Evolutionary conservation across 1,140 invertebrate genomes (phyloP).

Genomic region (Chironomus tepperi): DNA sequence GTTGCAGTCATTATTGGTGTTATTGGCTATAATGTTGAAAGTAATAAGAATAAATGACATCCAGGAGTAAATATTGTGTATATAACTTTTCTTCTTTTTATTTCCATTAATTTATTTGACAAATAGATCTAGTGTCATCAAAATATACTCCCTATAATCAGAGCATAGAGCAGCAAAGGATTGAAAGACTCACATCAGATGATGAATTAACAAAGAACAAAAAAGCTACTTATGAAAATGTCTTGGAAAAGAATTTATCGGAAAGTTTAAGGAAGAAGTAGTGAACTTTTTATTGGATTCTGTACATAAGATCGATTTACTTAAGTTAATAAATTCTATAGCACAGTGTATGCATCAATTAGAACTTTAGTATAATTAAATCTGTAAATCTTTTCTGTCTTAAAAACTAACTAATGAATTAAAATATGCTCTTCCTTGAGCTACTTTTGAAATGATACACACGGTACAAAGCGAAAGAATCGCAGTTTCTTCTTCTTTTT

Average conservation of each 20-base stretch:
- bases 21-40: slow-evolving; percentile 9
- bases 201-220: neutral
- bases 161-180: neutral
- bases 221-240: slow-evolving; percentile 13
- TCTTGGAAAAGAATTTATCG: neutral
- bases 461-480: neutral
- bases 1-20: neutral
- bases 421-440: too few species aligned
- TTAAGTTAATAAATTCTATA: too few species aligned
- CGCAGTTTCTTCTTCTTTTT: neutral
- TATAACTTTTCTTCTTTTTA: neutral
- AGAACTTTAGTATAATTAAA: too few species aligned
- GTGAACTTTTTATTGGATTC: too few species aligned
- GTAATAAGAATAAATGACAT: too few species aligned
- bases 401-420: too few species aligned
- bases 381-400: too few species aligned
- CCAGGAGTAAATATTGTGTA: neutral
- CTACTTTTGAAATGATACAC: neutral
- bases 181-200: neutral
- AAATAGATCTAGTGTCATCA: neutral
- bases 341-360: too few species aligned
- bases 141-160: neutral
- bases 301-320: too few species aligned
- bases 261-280: neutral
- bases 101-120: neutral